phyloP scores from a whole-genome alignment of 1,140 invertebrate genomes.

The Elysia chlorotica region DNA sequence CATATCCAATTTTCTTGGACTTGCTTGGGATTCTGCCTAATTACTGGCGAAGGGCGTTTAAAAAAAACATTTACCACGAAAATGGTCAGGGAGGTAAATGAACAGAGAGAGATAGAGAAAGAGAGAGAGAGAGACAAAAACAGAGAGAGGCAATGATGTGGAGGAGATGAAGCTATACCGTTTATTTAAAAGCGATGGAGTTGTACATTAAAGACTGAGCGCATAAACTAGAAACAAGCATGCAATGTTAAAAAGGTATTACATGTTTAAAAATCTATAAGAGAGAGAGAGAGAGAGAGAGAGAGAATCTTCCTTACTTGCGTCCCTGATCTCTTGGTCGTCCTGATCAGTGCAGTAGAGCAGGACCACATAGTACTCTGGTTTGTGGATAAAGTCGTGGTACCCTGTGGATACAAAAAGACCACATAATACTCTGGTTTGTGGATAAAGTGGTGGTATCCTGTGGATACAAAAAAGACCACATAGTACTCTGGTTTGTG shows the following conservation, averaged over 20 bases:
- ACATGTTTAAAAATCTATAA: background rate
- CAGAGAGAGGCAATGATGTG: background rate
- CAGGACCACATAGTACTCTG: constrained; percentile 31
- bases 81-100: too few relatives aligned
- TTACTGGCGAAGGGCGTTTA: too few relatives aligned
- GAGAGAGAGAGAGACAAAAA: background rate
- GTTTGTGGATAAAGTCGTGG: constrained; percentile 32
- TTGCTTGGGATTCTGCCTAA: too few relatives aligned
- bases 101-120: background rate
- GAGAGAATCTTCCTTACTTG: constrained; percentile 24
- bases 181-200: too few relatives aligned
- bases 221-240: too few relatives aligned
- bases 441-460: constrained; percentile 35
- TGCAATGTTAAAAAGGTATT: too few relatives aligned
- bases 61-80: too few relatives aligned
- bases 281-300: constrained; percentile 17
- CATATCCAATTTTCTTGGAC: too few relatives aligned
- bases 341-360: constrained; percentile 36
- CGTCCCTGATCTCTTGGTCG: constrained; percentile 31
- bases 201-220: too few relatives aligned
- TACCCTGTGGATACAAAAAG: constrained; percentile 28
- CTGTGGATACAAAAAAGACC: constrained; percentile 25
- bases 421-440: too few relatives aligned
- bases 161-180: too few relatives aligned
- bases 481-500: constrained; percentile 34